A percentile compares a stretch with the other conserved stretches of the same genome.
Evolutionary conservation across 2,797 vertebrate genomes (phyloP).

Genomic region (Rhadinocentrus ornatus): DNA sequence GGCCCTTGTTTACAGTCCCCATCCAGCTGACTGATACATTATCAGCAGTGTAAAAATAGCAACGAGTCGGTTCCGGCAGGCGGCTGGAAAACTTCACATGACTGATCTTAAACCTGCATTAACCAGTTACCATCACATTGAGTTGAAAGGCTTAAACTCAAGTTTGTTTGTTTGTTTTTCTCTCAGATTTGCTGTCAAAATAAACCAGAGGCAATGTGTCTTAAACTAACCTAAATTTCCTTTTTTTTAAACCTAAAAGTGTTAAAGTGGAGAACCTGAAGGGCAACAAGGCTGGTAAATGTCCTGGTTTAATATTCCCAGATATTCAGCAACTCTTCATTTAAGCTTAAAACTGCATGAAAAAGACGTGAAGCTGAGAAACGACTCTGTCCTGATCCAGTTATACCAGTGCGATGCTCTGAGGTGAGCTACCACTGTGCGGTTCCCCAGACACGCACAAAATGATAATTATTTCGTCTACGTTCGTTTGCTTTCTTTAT

Average conservation of each 20-base stretch:
- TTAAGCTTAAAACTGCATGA: too few relatives aligned
- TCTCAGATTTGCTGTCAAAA: too few relatives aligned
- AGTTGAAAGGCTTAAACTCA: too few relatives aligned
- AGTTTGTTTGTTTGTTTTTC: neutral
- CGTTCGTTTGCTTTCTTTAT: too few relatives aligned
- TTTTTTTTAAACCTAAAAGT: neutral
- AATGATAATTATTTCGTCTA: too few relatives aligned
- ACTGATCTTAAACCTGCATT: neutral
- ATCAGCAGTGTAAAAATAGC: neutral
- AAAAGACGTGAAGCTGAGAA: conserved; percentile 2
- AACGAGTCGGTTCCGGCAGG: rapidly evolving
- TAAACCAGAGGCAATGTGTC: too few relatives aligned
- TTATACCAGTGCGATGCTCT: neutral
- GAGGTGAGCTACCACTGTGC: neutral
- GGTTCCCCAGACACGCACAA: neutral
- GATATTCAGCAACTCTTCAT: neutral
- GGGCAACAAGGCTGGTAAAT: rapidly evolving
- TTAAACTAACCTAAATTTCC: too few relatives aligned
- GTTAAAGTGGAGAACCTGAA: neutral
- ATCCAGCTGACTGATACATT: rapidly evolving
- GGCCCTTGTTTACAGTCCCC: neutral
- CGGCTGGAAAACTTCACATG: neutral
- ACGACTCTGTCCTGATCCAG: neutral
- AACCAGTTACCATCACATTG: too few relatives aligned
- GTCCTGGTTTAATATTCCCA: neutral